Base-by-base conservation (phyloP, 2,888 invertebrate species). In the Hypercompe scribonia region DNA sequence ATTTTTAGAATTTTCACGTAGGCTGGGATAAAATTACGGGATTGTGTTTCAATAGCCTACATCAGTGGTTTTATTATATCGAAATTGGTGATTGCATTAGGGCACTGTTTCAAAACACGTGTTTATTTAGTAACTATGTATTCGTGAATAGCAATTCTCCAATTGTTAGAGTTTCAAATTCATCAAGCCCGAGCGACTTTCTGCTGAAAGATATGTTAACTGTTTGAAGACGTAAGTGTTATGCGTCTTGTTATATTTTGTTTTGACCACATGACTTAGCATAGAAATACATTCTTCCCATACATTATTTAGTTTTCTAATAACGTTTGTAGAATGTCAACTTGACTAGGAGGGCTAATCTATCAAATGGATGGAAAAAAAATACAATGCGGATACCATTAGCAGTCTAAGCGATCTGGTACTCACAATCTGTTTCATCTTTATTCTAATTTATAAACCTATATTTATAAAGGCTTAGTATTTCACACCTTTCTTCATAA, bases 1-100 rank as follows among this genome's bases (percentile, higher is more conserved):
- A 63, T 71, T 71, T 71, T 71, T 54, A 54, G 71, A 65, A 36
- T 21, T 36, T n/a, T 65, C 46, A 31, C n/a, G 46, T 50, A 50
- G 64, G 34, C 34, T 50, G 42, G 33, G 33, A 50, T 50, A 11
- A 58, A 21, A 50, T 50, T 67, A 42, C 31, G 39, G 36, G 0
- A 63, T 61, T 31, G 39, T 69, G n/a, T 63, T 10, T 21, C 36
- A 21, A 58, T 31, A 69, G 4, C 31, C 42, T 63, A 46, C 39
- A 68, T 68, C 54, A 68, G 11, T 11, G 18, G 21, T 28, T 50
- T 11, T n/a, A 28, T 58, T 18, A 28, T n/a, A 13, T n/a, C 28
- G 4, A 13, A 28, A 58, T 58, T 58, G 28, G 4, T 58, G 28
- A 13, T 13, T 68, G 34, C 15, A 50, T 58, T 28, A 10, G 36